phyloP scores from a whole-genome alignment of 2,888 invertebrate species.

The Emmelina monodactyla region DNA sequence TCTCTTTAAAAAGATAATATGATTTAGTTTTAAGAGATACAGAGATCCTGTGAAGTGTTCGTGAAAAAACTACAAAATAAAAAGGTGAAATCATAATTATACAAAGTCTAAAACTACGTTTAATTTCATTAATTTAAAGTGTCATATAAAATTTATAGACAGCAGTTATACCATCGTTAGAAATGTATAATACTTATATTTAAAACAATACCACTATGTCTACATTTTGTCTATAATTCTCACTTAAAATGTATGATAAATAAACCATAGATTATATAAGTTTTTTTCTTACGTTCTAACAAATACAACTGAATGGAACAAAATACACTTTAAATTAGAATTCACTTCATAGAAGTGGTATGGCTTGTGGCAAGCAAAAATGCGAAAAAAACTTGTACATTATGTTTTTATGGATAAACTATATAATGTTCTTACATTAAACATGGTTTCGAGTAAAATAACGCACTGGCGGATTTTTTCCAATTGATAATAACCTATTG shows the following conservation, averaged over 20 bases:
- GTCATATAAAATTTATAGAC: slow-evolving; percentile 28
- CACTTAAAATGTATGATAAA: slow-evolving; percentile 28
- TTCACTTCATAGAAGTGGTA: slow-evolving; percentile 55
- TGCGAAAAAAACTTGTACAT: slow-evolving; percentile 4
- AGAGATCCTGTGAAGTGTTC: not conserved
- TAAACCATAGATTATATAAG: slow-evolving; percentile 16
- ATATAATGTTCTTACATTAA: no score
- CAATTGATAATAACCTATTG: no score
- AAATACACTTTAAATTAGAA: slow-evolving; percentile 20
- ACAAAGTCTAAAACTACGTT: not conserved
- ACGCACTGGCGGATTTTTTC: no score
- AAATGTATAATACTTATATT: slow-evolving; percentile 27
- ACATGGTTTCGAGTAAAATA: no score
- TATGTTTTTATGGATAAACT: no score
- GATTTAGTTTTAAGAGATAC: slow-evolving; percentile 7
- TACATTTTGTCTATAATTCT: slow-evolving; percentile 38
- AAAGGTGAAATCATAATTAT: not conserved
- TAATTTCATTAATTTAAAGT: slow-evolving; percentile 2
- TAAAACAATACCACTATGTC: slow-evolving; percentile 38
- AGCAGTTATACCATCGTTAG: not conserved
- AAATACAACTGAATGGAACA: no score
- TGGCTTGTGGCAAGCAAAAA: not conserved
- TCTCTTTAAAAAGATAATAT: slow-evolving; percentile 18
- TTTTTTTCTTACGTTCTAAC: not conserved
- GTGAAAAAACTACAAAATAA: not conserved